Base-by-base conservation (phyloP, 2,113 vertebrate species). In the Dicrurus megarhynchus region DNA sequence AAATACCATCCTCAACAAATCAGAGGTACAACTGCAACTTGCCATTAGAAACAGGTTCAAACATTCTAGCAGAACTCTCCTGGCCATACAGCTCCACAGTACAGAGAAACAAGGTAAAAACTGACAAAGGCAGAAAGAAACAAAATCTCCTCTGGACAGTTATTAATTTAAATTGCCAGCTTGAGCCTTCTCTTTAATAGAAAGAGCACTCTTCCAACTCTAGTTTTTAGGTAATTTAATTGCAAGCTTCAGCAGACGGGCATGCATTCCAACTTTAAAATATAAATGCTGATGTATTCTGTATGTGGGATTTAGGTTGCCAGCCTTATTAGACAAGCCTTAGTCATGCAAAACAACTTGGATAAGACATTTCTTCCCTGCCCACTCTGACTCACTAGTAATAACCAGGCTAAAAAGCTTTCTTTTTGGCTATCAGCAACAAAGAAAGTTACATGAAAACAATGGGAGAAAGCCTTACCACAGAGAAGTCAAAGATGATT, bases 311-410 rank as follows among this genome's bases (percentile, higher is more conserved):
- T 91, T 84, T 87, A 61, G 83, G 42, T 65, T 96, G 90, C 81
- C 81, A 96, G 87, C 59, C 87, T 87, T 86, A 94, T 80, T 64
- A 94, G 78, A 93, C 37, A 74, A 96, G 67, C n/a, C 71, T 91
- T 87, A 90, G 35, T 95, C 71, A 91, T 21, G 50, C 70, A 95
- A 70, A 94, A 85, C 63, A 87, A 67, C 39, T 77, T 55, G 39
- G 55, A 55, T 69, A 93, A 93, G 59, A 77, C 71, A 57, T 39
- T 85, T 77, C 64, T 93, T 93, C 46, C 70, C 64, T 55, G 47
- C 60, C 75, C 41, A 76, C 42, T 93, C 64, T 76, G 71, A 92
- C 50, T 95, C 52, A 63, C 27, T 33, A 67, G 52, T 27, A 92
- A 83, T 44, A 90, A 91, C 3, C 49, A 84, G 28, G 20, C 27